Conservation (phyloP, 2,113 vertebrate species). For the Poecile atricapillus region DNA sequence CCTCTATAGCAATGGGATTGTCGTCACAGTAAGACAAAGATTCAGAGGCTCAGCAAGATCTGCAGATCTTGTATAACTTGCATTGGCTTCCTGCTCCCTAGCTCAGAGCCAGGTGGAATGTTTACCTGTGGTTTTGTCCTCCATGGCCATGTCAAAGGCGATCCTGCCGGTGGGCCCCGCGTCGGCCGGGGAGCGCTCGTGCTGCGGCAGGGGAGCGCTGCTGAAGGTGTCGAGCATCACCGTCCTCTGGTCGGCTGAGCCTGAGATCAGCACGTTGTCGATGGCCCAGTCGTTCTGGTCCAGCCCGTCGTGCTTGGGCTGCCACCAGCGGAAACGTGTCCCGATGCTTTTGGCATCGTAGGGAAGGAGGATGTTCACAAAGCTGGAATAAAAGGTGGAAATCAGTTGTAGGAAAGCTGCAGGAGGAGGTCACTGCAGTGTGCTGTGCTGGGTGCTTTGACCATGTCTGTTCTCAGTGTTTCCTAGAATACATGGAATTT, state of each 20-base stretch:
- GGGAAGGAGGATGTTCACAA: conserved; percentile 95
- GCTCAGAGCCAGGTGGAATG: accelerated
- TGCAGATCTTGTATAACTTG: neutral
- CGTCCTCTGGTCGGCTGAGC: conserved; percentile 84
- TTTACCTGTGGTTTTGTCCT: conserved; percentile 77
- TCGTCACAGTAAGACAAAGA: neutral
- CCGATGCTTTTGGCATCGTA: conserved; percentile 84
- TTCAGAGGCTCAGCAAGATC: neutral
- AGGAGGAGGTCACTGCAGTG: neutral
- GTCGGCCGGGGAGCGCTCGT: conserved; percentile 88
- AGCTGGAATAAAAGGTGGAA: conserved; percentile 70
- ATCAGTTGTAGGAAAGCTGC: neutral
- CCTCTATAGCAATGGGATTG: accelerated
- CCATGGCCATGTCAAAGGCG: conserved; percentile 74
- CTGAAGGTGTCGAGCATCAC: conserved; percentile 96
- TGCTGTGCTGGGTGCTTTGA: neutral
- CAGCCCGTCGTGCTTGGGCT: conserved; percentile 89
- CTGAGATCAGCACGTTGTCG: conserved; percentile 92
- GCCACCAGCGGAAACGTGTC: conserved; percentile 97
- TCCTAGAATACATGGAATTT: neutral
- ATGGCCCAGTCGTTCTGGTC: conserved; percentile 97
- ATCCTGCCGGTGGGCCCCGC: conserved; percentile 78
- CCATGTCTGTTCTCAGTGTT: neutral
- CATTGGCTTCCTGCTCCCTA: neutral
- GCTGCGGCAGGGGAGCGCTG: conserved; percentile 85